Base-by-base conservation (phyloP, 2,797 vertebrate species). In the Chloroceryle amazona region DNA sequence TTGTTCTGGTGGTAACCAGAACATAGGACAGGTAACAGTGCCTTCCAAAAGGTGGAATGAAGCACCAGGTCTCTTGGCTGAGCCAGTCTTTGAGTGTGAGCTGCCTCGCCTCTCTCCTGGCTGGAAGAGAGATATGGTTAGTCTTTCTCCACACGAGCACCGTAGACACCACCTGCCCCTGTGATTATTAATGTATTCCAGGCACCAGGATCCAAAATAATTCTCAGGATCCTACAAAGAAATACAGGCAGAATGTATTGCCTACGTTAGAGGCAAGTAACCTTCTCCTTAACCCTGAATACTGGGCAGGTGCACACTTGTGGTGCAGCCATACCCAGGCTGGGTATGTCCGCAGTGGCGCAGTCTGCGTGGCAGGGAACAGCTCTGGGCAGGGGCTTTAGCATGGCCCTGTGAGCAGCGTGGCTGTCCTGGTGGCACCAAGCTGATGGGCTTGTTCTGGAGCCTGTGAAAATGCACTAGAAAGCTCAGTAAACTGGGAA, bases 321-420 rank as follows among this genome's bases (percentile, higher is more conserved):
- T 2, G 21, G 26, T 18, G 31, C 54, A 22, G 46, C 39, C 8
- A 7, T 35, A 8, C 26, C 35, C 52, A 9, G 8, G 29, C 29
- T 37, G 10, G 26, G 31, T 11, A 1, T 42, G 31, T 26, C 25
- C 0, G 1, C 42, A 7, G 0, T 5, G 37, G 21, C 35, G 22
- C 2, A 11, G 11, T 14, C 46, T 14, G 60, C 2, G 2, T 15
- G 33, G 33, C 18, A 8, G 18, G 41, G 13, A 49, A 21, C 17
- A 4, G 65, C 33, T 12, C 65, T 47, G 49, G 65, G 41, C 74
- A 47, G 23, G 22, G 65, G 21, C 2, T 3, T 22, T 3, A 5
- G 35, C 31, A 19, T 2, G 0, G 9, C 22, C 66, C 11, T 6
- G 42, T 46, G 37, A 44, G 37, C 11, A 15, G 55, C 2, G 4